Evolutionary conservation across 2,797 vertebrate species (phyloP).

Genomic region (Sylvia borin): DNA sequence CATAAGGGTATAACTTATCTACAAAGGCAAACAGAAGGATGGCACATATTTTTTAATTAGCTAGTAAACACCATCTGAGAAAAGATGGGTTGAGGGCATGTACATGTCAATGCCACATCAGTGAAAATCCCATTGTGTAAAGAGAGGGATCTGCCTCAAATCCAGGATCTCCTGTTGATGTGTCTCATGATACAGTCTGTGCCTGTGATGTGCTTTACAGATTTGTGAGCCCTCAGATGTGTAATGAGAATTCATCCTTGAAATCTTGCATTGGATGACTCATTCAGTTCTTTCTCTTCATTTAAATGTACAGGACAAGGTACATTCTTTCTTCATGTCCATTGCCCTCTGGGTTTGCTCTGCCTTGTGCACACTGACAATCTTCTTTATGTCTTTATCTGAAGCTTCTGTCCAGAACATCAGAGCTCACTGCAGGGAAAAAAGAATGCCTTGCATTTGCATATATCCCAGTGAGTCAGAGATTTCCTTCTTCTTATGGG

Average conservation of each 20-base stretch:
- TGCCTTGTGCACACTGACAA: background rate
- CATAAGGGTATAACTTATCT: background rate
- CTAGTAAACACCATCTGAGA: background rate
- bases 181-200: background rate
- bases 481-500: background rate
- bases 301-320: background rate
- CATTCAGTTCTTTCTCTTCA: background rate
- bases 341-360: background rate
- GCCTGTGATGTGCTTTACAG: background rate
- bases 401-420: background rate
- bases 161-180: accelerated
- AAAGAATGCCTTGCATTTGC: background rate
- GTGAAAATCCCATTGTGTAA: background rate
- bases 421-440: background rate
- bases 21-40: background rate
- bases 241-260: background rate
- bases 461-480: background rate
- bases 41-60: background rate
- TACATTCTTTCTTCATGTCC: background rate
- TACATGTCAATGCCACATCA: background rate
- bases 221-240: background rate
- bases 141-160: background rate
- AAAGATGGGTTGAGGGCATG: background rate
- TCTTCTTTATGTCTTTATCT: background rate
- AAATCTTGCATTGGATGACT: background rate